Base-by-base conservation (phyloP, 2,797 vertebrate species). In the Dendrocincla fuliginosa region DNA sequence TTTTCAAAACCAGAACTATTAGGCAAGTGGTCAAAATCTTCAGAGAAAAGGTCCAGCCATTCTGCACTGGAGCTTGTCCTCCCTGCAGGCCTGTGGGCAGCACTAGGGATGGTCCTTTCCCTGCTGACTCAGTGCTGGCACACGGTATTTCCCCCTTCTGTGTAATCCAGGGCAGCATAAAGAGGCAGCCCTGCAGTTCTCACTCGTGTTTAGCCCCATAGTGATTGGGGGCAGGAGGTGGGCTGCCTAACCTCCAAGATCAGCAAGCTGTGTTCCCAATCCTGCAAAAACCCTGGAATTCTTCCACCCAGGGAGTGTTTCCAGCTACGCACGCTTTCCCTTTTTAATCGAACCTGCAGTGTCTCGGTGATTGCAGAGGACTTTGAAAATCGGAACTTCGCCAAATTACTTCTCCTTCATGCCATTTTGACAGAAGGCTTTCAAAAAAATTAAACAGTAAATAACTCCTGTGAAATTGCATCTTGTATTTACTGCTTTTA, bases 341-440 rank as follows among this genome's bases (percentile, higher is more conserved):
- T 95, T 96, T 96, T 96, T 87, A 95, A 59, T 91, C 79, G 50
- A 96, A 96, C 97, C 94, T 87, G 96, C 22, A 19, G 85, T 90
- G 82, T 81, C 93, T 96, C 20, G 12, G 92, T 92, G 87, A 78
- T 94, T 95, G 91, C 67, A 93, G 90, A 88, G 94, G 96, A 97
- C 97, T 85, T 84, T 0, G 5, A 37, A 89, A 91, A 23, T 67
- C 35, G 27, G 77, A 96, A 22, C 60, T 42, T 24, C 42, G 83
- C 91, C 87, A 74, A 89, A 86, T 93, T 93, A 28, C 41, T 89
- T 79, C 80, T 93, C 73, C 89, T 93, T 81, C 63, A 13, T 87
- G 91, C 93, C 94, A 83, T 84, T 96, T 77, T 91, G 91, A 90
- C 93, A 95, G 94, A 91, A 94, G 87, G 93, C 83, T 94, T 96